phyloP scores from a whole-genome alignment of 2,797 vertebrate genomes.

The Coregonus sp. region DNA sequence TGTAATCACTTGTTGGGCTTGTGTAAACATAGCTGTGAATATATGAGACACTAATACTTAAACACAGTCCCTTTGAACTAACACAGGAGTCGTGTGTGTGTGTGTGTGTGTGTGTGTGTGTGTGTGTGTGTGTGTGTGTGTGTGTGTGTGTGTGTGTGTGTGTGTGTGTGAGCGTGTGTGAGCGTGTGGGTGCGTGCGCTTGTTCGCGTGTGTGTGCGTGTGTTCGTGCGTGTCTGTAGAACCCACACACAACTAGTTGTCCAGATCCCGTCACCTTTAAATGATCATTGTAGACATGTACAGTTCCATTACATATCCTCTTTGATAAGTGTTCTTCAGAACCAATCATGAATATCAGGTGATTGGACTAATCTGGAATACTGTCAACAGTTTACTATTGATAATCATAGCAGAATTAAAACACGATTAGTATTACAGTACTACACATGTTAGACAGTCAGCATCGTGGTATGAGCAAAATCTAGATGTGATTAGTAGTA shows the following conservation, averaged over 20 bases:
- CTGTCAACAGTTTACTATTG: slow-evolving; percentile 11
- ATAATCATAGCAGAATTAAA: slow-evolving; percentile 5
- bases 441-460: neutral
- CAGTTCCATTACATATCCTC: neutral
- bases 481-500: neutral
- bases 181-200: too few relatives aligned
- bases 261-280: neutral
- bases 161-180: neutral
- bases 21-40: slow-evolving; percentile 39
- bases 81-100: slow-evolving; percentile 1
- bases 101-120: too few relatives aligned
- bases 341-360: neutral
- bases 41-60: slow-evolving; percentile 45
- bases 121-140: too few relatives aligned
- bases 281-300: neutral
- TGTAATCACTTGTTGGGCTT: slow-evolving; percentile 37
- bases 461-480: neutral
- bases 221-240: neutral
- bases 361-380: neutral
- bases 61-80: slow-evolving; percentile 27
- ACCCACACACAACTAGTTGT: neutral
- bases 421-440: neutral
- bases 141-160: neutral
- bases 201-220: neutral
- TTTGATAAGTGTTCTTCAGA: neutral